A percentile compares a stretch with the other conserved stretches of the same genome.
Evolutionary conservation across 2,797 vertebrate species (phyloP).

Genomic region (Sphenopsis melanotis): DNA sequence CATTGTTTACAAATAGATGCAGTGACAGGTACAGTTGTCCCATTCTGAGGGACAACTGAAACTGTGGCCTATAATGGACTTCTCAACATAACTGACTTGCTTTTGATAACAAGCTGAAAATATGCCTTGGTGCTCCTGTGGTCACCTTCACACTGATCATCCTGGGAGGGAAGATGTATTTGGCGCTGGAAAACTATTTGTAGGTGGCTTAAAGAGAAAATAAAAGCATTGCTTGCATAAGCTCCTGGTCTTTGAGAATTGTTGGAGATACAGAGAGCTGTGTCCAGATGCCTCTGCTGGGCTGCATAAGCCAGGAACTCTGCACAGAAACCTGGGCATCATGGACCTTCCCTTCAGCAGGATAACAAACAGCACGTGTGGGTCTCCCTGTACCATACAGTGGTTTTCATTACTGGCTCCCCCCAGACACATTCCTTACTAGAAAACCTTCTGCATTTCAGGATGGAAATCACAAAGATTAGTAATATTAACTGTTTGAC

Average conservation of each 20-base stretch:
- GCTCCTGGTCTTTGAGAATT: not conserved
- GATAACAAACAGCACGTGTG: accelerated
- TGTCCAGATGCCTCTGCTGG: not conserved
- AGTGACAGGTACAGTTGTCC: not conserved
- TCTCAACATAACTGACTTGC: not conserved
- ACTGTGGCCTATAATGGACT: not conserved
- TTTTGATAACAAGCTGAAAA: not conserved
- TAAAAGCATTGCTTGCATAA: not conserved
- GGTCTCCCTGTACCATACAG: not conserved
- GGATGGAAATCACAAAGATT: not conserved
- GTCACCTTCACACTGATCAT: not conserved
- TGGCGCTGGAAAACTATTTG: not conserved
- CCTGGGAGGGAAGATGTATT: not conserved
- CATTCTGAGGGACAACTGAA: not conserved
- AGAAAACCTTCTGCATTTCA: not conserved
- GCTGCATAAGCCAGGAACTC: not conserved
- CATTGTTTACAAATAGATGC: slow-evolving; percentile 71
- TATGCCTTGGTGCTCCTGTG: not conserved
- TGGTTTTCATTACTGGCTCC: not conserved
- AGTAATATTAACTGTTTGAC: not conserved
- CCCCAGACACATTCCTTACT: not conserved
- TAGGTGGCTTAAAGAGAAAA: not conserved
- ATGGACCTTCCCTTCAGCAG: accelerated
- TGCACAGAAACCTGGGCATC: not conserved
- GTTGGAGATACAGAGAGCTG: not conserved